Evolutionary conservation across 2,888 invertebrate genomes (phyloP), one percentile per base, ranked within the genome.

Genomic region (Metopia argyrocephala): DNA sequence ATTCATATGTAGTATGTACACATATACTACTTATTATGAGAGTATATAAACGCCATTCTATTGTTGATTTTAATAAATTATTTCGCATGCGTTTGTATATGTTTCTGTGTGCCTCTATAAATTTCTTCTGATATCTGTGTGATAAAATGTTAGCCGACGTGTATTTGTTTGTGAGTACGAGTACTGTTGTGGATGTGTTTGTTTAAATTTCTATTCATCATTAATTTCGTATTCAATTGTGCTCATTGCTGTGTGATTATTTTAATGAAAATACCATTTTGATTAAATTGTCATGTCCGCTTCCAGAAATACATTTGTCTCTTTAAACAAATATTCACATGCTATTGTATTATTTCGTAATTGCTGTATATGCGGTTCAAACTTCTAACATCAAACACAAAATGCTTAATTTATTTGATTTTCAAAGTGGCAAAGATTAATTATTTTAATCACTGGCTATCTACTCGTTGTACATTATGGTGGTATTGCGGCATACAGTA

Each of bases 151-250:
- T n/a, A n/a, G n/a, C n/a, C n/a, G n/a, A 5, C 28, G 2, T 21
- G 5, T 56, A 18, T 64, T 27, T 64, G 59, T 50, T 21, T 59
- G 61, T 38, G 15, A 62, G 27, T 50, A n/a, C 25, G 38, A 59
- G 31, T 50, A 21, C 15, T 38, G 38, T 38, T 38, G 38, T 15
- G 12, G 4, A 20, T 12, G 31, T 12, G 20, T 31, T 18, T 57
- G 31, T 12, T 18, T n/a, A 21, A 2, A 31, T 57, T 57, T 50
- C 18, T 25, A 48, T 31, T 38, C 20, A 69, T 76, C 62, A 76
- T 69, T 69, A 62, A 76, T 69, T 69, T 61, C 31, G 62, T 62
- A 76, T 76, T 76, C 69, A 76, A 69, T 76, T 69, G 68, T 48
- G 54, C 56, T 23, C 69, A 76, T 69, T 69, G 69, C 31, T 62